Conservation (phyloP, 2,113 vertebrate species). For the Neopipo cinnamomea region DNA sequence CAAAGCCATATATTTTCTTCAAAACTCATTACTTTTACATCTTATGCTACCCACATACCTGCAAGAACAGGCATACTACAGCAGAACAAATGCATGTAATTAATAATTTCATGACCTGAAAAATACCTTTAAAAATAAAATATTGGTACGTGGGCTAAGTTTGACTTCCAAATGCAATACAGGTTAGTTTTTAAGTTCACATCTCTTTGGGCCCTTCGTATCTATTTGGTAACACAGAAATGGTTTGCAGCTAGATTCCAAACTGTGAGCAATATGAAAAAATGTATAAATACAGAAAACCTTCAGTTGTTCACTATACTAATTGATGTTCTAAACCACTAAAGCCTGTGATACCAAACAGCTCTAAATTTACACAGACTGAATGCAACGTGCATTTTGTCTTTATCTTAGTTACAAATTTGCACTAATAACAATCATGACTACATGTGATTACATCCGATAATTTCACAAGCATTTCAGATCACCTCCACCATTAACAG, state of each 20-base stretch:
- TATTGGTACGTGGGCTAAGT: neutral
- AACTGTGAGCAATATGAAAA: neutral
- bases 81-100: neutral
- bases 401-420: neutral
- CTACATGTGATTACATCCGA: neutral
- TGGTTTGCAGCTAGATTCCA: neutral
- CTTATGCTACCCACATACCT: neutral
- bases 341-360: neutral
- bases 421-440: neutral
- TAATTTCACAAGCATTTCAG: neutral
- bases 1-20: neutral
- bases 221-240: neutral
- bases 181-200: neutral
- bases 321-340: neutral
- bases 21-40: neutral
- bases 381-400: neutral
- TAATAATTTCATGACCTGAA: neutral
- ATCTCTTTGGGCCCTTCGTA: neutral
- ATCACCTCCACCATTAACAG: neutral
- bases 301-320: neutral
- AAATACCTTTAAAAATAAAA: neutral
- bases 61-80: neutral
- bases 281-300: neutral
- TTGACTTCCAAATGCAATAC: neutral
- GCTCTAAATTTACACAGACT: neutral